Base-by-base conservation (phyloP, 2,797 vertebrate genomes). In the Sandelia bainsii region DNA sequence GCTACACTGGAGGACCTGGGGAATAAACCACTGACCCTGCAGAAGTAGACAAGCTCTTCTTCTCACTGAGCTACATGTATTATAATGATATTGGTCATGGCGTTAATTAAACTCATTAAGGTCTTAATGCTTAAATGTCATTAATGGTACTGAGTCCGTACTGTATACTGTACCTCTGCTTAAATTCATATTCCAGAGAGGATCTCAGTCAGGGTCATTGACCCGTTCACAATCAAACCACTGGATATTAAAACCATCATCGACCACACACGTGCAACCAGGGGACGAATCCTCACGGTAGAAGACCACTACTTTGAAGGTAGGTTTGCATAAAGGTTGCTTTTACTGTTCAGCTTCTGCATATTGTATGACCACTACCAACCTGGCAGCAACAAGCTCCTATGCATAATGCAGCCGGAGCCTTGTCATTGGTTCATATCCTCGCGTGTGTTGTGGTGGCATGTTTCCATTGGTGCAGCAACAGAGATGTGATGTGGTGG, bases 301-400 rank as follows among this genome's bases (percentile, higher is more conserved):
- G 98, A 99, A 81, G 98, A 99, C 82, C 98, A 99, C 87, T 99
- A 99, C 87, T 94, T 95, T 3, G 96, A 99, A 94, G 97, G 98
- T 97, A 84, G 70, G 87, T 13, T 51, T 81, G 32, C 54, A 54
- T 58, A 45, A 67, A 78, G 20, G 0, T 19, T 69, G 19, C 25
- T 72, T 23, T 48, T 42, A 44, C 66, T 52, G 46, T 51, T 59
- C 68, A 59, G 48, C 49, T 54, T 56, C 75, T 85, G 44, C 79
- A 83, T 90, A 79, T 70, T 85, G 46, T 20, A 83, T 82, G 80
- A 76, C 39, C 62, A 52, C 23, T 11, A 4, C 42, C n/a, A 64
- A 56, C 62, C 66, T 32, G 62, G 51, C 66, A 71, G 75, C 72
- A 70, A 62, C 34, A 72, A 62, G 66, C 64, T n/a, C 61, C 25